Base-by-base conservation (phyloP, 2,797 vertebrate species). In the Myotis pilosus region DNA sequence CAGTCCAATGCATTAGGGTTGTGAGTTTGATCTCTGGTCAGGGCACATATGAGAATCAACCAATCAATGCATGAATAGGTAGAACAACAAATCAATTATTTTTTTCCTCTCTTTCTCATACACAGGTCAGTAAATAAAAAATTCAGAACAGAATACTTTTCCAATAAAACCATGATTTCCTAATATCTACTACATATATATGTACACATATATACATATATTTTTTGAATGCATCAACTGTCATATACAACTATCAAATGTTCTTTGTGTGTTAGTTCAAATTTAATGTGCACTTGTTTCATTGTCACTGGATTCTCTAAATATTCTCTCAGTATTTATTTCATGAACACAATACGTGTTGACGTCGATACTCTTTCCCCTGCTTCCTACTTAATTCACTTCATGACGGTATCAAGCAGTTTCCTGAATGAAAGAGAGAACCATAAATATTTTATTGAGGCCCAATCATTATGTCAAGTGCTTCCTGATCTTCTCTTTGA, bases 361-460 rank as follows among this genome's bases (percentile, higher is more conserved):
- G 95, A 97, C 88, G 90, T 96, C 96, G 94, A 92, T 10, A 53
- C 33, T 72, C 83, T 94, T 96, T 66, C 89, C 87, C 91, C 94
- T 44, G 6, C 66, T 97, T 94, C 95, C 96, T 95, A 28, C 74
- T 96, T 83, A 74, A 92, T 93, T 97, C 97, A 97, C 87, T 94
- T 92, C 96, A 76, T 96, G 96, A 97, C 97, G 95, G 90, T 92
- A 96, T 97, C 97, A 96, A 96, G 98, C 98, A 74, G 94, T 97
- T 98, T 98, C 97, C 98, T 98, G 97, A 97, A 98, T 98, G 97
- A 98, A 97, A 68, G 96, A 97, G 89, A 96, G 62, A 96, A 95
- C 95, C 94, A 81, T 97, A 98, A 98, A 98, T 97, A 97, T 97
- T 97, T 98, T 97, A 97, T 96, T 97, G 96, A 95, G 96, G 19